A percentile compares a stretch with the other conserved stretches of the same genome.
Evolutionary conservation across 2,797 vertebrate species (phyloP).

Genomic region (Gallirallus australis): DNA sequence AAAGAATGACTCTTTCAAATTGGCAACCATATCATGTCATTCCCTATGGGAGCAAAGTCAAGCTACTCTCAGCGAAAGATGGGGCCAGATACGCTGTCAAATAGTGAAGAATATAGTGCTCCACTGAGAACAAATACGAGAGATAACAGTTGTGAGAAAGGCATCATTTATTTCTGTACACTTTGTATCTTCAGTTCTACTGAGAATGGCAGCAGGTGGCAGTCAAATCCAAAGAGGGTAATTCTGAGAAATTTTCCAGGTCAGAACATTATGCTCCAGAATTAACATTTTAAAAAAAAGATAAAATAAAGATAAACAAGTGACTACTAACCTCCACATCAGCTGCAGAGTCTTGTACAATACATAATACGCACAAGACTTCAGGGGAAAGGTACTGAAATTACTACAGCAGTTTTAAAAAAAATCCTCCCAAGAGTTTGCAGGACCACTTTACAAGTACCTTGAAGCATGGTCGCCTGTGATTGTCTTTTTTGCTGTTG

Average conservation of each 20-base stretch:
- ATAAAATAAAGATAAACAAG: not conserved
- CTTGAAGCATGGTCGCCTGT: not conserved
- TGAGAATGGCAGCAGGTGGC: slow-evolving; percentile 5
- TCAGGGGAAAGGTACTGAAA: not conserved
- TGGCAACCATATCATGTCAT: slow-evolving; percentile 10
- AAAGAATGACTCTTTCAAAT: slow-evolving; percentile 52
- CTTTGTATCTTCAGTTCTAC: not conserved
- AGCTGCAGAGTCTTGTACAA: not conserved
- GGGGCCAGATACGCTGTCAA: not conserved
- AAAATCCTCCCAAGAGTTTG: not conserved
- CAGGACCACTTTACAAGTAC: not conserved
- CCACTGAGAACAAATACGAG: slow-evolving; percentile 4
- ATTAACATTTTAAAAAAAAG: not conserved
- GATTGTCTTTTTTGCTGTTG: not conserved
- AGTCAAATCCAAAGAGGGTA: not conserved
- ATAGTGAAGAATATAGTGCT: not conserved
- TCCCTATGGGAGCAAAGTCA: not conserved
- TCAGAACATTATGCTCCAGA: not conserved
- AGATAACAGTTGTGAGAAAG: not conserved
- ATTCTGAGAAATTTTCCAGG: not conserved
- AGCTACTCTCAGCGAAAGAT: slow-evolving; percentile 15
- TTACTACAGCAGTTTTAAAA: not conserved
- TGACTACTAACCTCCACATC: not conserved
- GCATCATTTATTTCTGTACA: not conserved
- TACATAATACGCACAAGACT: not conserved